Percentiles rank a stretch among this genome's conserved stretches.
These are phyloP conservation scores for Chouioia cunea DNA, from an alignment of 2,888 invertebrate species.

Conservation along the genomic window DNA sequence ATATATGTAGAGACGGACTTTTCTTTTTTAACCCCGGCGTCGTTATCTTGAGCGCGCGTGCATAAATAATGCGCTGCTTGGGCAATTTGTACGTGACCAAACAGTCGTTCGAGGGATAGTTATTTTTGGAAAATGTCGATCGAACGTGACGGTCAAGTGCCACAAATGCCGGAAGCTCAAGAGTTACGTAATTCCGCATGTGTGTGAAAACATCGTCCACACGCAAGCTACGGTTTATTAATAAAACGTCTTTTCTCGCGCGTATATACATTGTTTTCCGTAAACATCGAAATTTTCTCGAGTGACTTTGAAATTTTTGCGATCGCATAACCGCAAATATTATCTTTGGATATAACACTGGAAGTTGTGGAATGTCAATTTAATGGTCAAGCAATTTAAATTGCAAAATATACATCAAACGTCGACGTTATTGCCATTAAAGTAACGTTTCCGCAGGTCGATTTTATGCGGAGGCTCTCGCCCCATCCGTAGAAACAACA, in stretches of 20 bases:
- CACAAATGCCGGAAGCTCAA: conserved; percentile 24
- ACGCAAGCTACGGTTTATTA: conserved; percentile 23
- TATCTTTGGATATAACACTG: too few species aligned
- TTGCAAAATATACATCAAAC: too few species aligned
- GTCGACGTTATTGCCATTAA: conserved; percentile 46
- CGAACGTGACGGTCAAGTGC: conserved; percentile 41
- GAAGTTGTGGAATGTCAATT: too few species aligned
- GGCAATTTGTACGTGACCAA: conserved; percentile 8
- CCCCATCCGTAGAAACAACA: conserved; percentile 39
- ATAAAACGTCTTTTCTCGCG: neutral
- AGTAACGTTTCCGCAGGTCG: conserved; percentile 49
- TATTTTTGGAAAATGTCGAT: conserved; percentile 42
- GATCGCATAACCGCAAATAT: too few species aligned
- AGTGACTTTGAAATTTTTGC: too few species aligned
- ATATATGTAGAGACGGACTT: too few species aligned
- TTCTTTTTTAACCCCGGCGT: too few species aligned
- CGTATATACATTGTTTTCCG: too few species aligned
- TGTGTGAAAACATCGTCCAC: neutral
- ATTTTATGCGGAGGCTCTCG: conserved; percentile 53
- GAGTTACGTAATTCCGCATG: conserved; percentile 37
- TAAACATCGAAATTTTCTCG: too few species aligned
- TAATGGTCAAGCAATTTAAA: too few species aligned
- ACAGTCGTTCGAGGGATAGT: neutral
- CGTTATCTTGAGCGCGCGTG: too few species aligned
- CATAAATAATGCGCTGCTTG: too few species aligned